These are phyloP conservation scores for Clangula hyemalis DNA, from an alignment of 2,797 vertebrate species.

Conservation along the genomic window DNA sequence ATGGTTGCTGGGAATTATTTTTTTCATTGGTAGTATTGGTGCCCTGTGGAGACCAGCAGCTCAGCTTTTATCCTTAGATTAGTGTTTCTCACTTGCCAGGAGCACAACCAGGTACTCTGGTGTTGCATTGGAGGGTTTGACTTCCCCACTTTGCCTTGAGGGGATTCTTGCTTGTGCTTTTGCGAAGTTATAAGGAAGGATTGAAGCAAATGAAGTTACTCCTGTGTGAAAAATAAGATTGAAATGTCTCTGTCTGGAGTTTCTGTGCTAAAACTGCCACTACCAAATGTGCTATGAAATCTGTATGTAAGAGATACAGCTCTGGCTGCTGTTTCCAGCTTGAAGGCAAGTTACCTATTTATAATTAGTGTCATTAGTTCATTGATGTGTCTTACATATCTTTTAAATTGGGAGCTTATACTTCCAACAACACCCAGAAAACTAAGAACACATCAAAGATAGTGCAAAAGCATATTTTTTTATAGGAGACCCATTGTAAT, in stretches of 20 bases:
- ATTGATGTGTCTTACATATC: background rate
- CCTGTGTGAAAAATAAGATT: background rate
- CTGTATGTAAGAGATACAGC: background rate
- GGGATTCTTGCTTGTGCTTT: background rate
- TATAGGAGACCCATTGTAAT: background rate
- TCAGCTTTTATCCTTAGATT: slow-evolving; percentile 18
- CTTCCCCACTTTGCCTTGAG: background rate
- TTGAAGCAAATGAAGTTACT: background rate
- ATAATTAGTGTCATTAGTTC: background rate
- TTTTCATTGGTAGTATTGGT: background rate
- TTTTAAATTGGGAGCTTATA: background rate
- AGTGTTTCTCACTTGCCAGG: slow-evolving; percentile 43
- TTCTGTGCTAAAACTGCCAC: background rate
- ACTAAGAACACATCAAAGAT: background rate
- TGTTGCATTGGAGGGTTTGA: background rate
- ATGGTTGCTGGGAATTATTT: slow-evolving; percentile 18
- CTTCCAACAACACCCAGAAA: background rate
- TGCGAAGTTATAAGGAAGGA: background rate
- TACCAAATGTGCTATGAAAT: background rate
- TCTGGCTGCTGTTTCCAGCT: background rate
- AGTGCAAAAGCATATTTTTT: background rate
- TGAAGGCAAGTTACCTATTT: background rate
- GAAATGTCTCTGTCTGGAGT: background rate
- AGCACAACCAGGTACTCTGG: background rate
- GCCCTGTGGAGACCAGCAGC: slow-evolving; percentile 33